Conservation (phyloP, 2,888 invertebrate species). For the Orthosia gracilis region DNA sequence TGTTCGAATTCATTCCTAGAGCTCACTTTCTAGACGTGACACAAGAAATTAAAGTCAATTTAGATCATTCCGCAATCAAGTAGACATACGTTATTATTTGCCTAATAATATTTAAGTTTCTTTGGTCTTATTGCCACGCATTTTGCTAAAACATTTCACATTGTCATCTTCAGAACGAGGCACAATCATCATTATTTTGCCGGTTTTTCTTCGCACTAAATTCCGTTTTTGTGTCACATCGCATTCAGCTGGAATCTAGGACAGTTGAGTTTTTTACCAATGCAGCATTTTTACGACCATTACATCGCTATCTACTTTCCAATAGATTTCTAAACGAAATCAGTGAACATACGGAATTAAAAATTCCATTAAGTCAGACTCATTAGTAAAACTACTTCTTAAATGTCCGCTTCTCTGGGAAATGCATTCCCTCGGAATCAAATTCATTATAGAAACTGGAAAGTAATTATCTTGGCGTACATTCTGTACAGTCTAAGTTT, state of each 20-base stretch:
- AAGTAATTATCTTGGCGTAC: slow-evolving; percentile 20
- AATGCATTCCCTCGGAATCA: slow-evolving; percentile 8
- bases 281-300: neutral
- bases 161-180: slow-evolving; percentile 13
- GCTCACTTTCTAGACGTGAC: neutral
- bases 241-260: neutral
- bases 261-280: neutral
- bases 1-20: neutral
- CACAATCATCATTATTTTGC: slow-evolving; percentile 28
- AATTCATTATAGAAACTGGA: slow-evolving; percentile 14
- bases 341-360: slow-evolving; percentile 14
- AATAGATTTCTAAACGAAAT: slow-evolving; percentile 4
- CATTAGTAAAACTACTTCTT: slow-evolving; percentile 4
- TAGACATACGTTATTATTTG: neutral
- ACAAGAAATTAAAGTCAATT: neutral
- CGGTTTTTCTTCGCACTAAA: slow-evolving; percentile 1
- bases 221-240: neutral
- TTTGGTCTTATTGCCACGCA: neutral
- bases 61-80: neutral
- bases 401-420: neutral
- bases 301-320: neutral
- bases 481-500: slow-evolving; percentile 17
- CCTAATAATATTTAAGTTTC: neutral
- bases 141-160: slow-evolving; percentile 20
- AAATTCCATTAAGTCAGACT: slow-evolving; percentile 26